phyloP scores from a whole-genome alignment of 1,140 invertebrate species.

The Pygmarrhopalites habei region DNA sequence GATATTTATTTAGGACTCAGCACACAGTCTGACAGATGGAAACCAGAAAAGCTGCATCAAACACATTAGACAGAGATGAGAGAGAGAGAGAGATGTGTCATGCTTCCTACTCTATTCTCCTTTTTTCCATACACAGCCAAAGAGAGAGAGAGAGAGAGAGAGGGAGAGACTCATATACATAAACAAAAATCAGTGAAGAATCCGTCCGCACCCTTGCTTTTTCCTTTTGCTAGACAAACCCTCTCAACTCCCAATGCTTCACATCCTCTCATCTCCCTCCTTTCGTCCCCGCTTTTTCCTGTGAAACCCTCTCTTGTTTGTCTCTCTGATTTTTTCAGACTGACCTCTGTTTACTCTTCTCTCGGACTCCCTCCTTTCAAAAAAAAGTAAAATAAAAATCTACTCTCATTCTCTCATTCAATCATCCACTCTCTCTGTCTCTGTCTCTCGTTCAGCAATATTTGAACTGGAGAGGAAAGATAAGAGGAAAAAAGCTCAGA shows the following conservation, averaged over 20 bases:
- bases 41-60: conserved; percentile 34
- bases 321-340: conserved; percentile 5
- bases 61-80: conserved; percentile 2
- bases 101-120: conserved; percentile 4
- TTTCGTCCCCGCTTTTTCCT: neutral
- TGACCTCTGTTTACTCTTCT: conserved; percentile 12
- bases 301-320: neutral
- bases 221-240: neutral
- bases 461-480: neutral
- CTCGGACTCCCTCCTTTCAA: too few relatives aligned
- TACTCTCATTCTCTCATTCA: neutral
- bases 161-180: neutral
- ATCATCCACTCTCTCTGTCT: neutral
- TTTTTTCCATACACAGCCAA: neutral
- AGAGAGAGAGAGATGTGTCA: conserved; percentile 3
- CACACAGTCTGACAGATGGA: conserved; percentile 41
- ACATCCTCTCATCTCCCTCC: neutral
- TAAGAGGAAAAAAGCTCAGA: too few relatives aligned
- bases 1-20: conserved; percentile 19
- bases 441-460: neutral
- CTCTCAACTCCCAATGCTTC: neutral
- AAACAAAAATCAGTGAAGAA: neutral
- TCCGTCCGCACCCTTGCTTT: neutral
- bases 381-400: too few relatives aligned
- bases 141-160: too few relatives aligned